phyloP scores from a whole-genome alignment of 2,888 invertebrate genomes.

The Homarus gammarus region DNA sequence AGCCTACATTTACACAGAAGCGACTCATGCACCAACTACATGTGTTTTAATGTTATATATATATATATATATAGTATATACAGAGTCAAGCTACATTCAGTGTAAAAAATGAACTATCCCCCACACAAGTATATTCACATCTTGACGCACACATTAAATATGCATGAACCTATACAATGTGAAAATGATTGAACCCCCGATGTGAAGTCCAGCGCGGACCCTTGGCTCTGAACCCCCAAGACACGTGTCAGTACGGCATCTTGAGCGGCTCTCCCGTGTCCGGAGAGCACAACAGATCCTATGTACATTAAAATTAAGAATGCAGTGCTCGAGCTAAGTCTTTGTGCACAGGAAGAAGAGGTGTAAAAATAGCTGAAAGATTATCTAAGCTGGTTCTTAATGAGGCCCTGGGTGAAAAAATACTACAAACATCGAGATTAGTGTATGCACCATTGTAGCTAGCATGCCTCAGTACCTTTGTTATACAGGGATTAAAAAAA shows the following conservation, averaged over 20 bases:
- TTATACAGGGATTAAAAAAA: constrained; percentile 10
- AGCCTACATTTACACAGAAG: constrained; percentile 33
- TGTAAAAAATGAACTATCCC: constrained; percentile 35
- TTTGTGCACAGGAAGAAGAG: constrained; percentile 66
- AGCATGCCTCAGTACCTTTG: background rate
- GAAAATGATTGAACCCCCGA: constrained; percentile 25
- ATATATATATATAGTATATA: constrained; percentile 2
- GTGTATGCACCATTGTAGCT: constrained; percentile 43
- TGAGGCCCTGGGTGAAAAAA: background rate
- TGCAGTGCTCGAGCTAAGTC: constrained; percentile 38
- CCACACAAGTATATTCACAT: constrained; percentile 20
- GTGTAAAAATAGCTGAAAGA: constrained; percentile 42
- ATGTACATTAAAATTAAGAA: constrained; percentile 41
- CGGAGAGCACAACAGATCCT: constrained; percentile 41
- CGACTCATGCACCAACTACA: constrained; percentile 49
- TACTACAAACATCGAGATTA: constrained; percentile 37
- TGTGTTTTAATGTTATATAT: constrained; percentile 29
- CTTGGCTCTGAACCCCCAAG: background rate
- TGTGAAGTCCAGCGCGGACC: background rate
- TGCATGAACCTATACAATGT: constrained; percentile 16
- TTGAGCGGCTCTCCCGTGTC: constrained; percentile 31
- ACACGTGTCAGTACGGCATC: constrained; percentile 1
- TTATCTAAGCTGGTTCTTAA: constrained; percentile 35
- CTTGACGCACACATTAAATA: constrained; percentile 32
- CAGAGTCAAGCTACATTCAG: constrained; percentile 14